A percentile compares a stretch with the other conserved stretches of the same genome.
Conservation (phyloP, 2,797 vertebrate genomes). For the Channa striata region DNA sequence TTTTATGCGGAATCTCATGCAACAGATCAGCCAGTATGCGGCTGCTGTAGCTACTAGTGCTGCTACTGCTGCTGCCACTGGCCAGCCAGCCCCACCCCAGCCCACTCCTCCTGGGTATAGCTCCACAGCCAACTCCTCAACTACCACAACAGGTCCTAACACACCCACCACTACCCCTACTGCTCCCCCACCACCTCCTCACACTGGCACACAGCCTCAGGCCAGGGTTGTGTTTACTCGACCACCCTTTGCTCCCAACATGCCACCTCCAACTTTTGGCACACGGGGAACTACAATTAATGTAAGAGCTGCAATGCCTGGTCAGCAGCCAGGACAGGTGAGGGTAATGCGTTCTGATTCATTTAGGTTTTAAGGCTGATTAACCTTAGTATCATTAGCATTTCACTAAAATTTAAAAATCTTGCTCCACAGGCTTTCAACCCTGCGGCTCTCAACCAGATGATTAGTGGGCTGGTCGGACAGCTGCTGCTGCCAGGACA, state of each 20-base stretch:
- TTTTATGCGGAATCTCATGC: slow-evolving; percentile 81
- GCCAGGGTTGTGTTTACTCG: slow-evolving; percentile 91
- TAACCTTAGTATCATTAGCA: neutral
- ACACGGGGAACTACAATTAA: slow-evolving; percentile 82
- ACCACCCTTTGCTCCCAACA: slow-evolving; percentile 84
- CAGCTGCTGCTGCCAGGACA: slow-evolving; percentile 91
- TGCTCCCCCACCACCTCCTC: slow-evolving; percentile 74
- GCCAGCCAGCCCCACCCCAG: slow-evolving; percentile 65
- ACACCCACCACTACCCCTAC: slow-evolving; percentile 77
- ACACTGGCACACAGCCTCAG: slow-evolving; percentile 80
- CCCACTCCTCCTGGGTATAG: slow-evolving; percentile 66
- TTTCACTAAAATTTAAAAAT: neutral
- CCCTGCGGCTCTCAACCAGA: slow-evolving; percentile 91
- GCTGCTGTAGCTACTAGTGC: slow-evolving; percentile 76
- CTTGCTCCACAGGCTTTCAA: slow-evolving; percentile 75
- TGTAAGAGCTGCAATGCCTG: slow-evolving; percentile 84
- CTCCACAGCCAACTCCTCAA: slow-evolving; percentile 75
- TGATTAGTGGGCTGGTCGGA: slow-evolving; percentile 93
- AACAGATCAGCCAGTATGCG: slow-evolving; percentile 81
- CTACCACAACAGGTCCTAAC: slow-evolving; percentile 74
- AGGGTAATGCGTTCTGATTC: neutral
- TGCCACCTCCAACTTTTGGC: slow-evolving; percentile 77
- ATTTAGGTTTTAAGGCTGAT: neutral
- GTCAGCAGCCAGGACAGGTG: slow-evolving; percentile 85
- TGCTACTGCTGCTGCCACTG: slow-evolving; percentile 67